phyloP scores from a whole-genome alignment of 1,140 invertebrate species.

The Drosophila kurseongensis region DNA sequence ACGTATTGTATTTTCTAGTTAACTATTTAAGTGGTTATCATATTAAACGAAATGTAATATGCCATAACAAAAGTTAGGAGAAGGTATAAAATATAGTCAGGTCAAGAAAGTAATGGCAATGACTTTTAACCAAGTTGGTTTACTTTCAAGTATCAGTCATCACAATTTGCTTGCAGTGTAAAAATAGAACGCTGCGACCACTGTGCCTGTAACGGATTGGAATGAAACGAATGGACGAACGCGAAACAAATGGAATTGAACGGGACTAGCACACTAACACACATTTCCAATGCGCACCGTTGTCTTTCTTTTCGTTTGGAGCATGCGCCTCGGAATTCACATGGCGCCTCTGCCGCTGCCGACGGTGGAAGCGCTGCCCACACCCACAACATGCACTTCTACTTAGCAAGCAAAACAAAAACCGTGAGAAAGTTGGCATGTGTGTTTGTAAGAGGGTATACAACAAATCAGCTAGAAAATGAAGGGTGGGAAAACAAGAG shows the following conservation, averaged over 20 bases:
- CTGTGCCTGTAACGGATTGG: constrained; percentile 54
- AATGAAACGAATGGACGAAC: constrained; percentile 36
- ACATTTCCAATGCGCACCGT: constrained; percentile 70
- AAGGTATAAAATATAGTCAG: too few species aligned
- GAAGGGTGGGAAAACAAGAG: too few species aligned
- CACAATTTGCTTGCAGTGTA: background rate
- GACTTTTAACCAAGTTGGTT: too few species aligned
- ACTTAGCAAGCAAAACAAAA: constrained; percentile 62
- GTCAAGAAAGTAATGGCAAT: too few species aligned
- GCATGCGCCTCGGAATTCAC: constrained; percentile 58
- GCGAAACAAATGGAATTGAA: constrained; percentile 12
- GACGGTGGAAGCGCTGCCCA: background rate
- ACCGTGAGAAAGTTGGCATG: background rate
- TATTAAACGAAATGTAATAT: too few species aligned
- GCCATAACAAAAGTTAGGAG: too few species aligned
- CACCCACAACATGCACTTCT: constrained; percentile 56
- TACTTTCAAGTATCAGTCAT: background rate
- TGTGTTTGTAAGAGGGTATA: constrained; percentile 12
- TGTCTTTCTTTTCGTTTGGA: constrained; percentile 35
- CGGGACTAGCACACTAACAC: constrained; percentile 76
- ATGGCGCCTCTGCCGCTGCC: constrained; percentile 22
- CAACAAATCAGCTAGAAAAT: constrained; percentile 5
- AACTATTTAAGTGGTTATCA: too few species aligned
- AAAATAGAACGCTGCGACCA: constrained; percentile 43
- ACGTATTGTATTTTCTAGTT: too few species aligned